Base-by-base conservation (phyloP, 2,797 vertebrate species). In the Garrulus glandarius region DNA sequence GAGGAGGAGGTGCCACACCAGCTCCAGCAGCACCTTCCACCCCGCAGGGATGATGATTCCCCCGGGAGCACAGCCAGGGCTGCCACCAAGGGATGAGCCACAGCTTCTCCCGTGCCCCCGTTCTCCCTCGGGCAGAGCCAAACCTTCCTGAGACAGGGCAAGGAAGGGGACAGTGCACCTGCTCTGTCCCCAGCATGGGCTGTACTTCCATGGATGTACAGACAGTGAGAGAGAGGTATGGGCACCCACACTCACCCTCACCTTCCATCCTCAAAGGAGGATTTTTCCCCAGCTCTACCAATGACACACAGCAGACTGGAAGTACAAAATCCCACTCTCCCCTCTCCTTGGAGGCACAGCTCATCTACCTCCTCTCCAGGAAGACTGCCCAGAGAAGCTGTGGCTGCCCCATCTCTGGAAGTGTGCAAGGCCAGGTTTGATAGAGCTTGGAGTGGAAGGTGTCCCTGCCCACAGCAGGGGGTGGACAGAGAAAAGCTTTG, bases 161-260 rank as follows among this genome's bases (percentile, higher is more conserved):
- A 10, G 39, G n/a, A 50, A 67, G 29, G 43, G 13, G 37, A 41
- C 34, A n/a, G 18, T 0, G 15, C 3, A 1, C 9, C 68, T 14
- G 46, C 41, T 36, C 11, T 2, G 3, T 8, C 23, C 60, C 83
- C 53, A 41, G 78, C 60, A 22, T 6, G 12, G 34, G 44, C 65
- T 47, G 47, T 3, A 6, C 36, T 9, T 10, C 4, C 32, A 5
- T 2, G 10, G 6, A 2, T 0, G 3, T 1, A 16, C 1, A 5
- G 60, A 60, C 30, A 29, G n/a, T 8, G 19, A 1, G 9, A 68
- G 19, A 1, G 9, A 68, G 34, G 2, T 16, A 4, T 19, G 53
- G 21, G 39, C 8, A 53, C 6, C 6, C 60, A 26, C 15, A 1
- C 10, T 22, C 21, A 0, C 5, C 16, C 10, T 22, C 21, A 0